Evolutionary conservation across 2,113 vertebrate genomes (phyloP).

Genomic region (Argyrosomus japonicus): DNA sequence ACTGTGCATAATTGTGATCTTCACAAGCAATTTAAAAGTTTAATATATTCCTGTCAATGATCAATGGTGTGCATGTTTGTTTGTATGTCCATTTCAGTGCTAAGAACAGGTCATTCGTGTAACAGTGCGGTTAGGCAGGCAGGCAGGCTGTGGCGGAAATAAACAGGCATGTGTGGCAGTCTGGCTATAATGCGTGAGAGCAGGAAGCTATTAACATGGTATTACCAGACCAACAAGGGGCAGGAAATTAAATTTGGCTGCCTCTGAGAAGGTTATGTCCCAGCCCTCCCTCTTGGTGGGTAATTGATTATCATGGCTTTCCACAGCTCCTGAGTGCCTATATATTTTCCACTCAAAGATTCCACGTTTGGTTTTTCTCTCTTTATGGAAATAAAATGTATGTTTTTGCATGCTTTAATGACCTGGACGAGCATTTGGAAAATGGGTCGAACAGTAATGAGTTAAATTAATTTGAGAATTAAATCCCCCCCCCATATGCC

Average conservation of each 20-base stretch:
- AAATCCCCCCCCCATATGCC: not conserved
- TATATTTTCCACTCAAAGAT: conserved; percentile 1
- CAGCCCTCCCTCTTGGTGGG: conserved; percentile 58
- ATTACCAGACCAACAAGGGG: conserved; percentile 83
- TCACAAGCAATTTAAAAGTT: not conserved
- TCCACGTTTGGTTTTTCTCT: not conserved
- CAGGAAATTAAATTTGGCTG: conserved; percentile 85
- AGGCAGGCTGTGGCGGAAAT: conserved; percentile 60
- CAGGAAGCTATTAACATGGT: conserved; percentile 86
- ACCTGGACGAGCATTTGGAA: not conserved
- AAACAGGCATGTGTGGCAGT: conserved; percentile 65
- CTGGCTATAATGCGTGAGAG: conserved; percentile 76
- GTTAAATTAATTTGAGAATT: not conserved
- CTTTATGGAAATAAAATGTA: not conserved
- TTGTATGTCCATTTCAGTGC: not conserved
- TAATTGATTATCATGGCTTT: conserved; percentile 80
- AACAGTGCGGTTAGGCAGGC: conserved; percentile 8
- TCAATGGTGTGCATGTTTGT: not conserved
- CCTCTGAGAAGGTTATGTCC: conserved; percentile 81
- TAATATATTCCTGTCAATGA: not conserved
- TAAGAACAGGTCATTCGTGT: conserved; percentile 46
- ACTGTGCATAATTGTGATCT: not conserved
- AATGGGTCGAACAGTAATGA: not conserved
- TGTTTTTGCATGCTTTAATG: not conserved
- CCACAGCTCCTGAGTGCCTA: conserved; percentile 37